These are phyloP conservation scores for Lasius fuliginosus DNA, from an alignment of 2,888 invertebrate species.

Conservation along the genomic window DNA sequence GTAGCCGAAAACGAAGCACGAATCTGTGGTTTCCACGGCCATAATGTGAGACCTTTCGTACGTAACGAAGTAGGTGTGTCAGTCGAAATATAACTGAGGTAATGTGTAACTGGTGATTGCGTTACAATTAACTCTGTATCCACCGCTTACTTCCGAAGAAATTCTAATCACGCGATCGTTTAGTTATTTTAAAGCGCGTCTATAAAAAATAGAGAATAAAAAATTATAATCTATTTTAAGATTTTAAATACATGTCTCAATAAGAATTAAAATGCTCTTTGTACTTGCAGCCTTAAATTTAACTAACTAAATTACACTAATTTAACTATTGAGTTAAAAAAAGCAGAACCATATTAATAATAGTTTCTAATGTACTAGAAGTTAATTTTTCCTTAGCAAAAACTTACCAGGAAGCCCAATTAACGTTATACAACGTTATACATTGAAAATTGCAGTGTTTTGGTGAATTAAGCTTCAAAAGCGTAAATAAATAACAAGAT, in stretches of 20 bases:
- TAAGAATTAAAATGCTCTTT: neutral
- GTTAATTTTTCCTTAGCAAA: neutral
- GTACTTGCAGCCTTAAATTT: neutral
- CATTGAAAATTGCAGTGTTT: constrained; percentile 4
- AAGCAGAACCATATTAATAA: neutral
- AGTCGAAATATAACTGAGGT: constrained; percentile 52
- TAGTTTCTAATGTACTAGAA: neutral
- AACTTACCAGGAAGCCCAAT: neutral
- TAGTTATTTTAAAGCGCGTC: neutral
- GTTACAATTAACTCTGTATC: constrained; percentile 67
- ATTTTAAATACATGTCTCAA: neutral
- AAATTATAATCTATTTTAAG: neutral
- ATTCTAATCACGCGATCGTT: constrained; percentile 16
- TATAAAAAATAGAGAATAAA: neutral
- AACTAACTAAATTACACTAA: neutral
- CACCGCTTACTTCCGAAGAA: constrained; percentile 62
- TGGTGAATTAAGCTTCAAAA: constrained; percentile 47
- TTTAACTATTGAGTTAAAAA: neutral
- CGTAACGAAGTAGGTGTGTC: constrained; percentile 76
- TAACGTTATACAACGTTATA: constrained; percentile 30
- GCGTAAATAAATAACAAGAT: constrained; percentile 39
- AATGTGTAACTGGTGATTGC: constrained; percentile 64
- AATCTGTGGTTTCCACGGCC: constrained; percentile 74
- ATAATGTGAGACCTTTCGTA: constrained; percentile 76
- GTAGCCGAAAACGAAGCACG: constrained; percentile 75